These are phyloP conservation scores for Melanotaenia nigrans DNA, from an alignment of 2,797 vertebrate genomes.

Conservation along the genomic window DNA sequence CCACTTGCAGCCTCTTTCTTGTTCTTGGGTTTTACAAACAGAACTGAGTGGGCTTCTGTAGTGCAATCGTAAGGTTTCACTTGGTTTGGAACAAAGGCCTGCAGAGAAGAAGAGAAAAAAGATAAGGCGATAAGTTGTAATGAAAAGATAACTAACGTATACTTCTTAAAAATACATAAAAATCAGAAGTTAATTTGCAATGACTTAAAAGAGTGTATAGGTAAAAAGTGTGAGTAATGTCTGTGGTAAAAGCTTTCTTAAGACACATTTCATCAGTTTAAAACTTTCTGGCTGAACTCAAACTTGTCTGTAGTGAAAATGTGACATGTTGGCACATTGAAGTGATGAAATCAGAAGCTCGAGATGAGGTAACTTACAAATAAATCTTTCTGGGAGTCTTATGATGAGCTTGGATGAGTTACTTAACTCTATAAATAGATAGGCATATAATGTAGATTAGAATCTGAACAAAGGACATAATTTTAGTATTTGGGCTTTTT, in stretches of 20 bases:
- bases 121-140: conserved; percentile 7
- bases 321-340: not conserved
- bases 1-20: conserved; percentile 74
- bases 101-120: conserved; percentile 28
- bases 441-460: not conserved
- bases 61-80: conserved; percentile 88
- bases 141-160: not conserved
- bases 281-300: conserved; percentile 3
- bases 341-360: not conserved
- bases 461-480: not conserved
- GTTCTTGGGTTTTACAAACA: conserved; percentile 64
- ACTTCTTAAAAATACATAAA: not conserved
- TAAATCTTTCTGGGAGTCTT: not conserved
- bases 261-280: conserved; percentile 14
- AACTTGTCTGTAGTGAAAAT: not conserved
- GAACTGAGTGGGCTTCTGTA: conserved; percentile 68
- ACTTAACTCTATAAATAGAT: not conserved
- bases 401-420: not conserved
- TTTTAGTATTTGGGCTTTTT: not conserved
- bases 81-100: conserved; percentile 90
- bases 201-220: not conserved
- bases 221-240: conserved; percentile 7
- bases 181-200: not conserved
- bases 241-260: conserved; percentile 23
- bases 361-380: not conserved